Evolutionary conservation across 2,797 vertebrate genomes (phyloP).

Genomic region (Acrocephalus scirpaceus): DNA sequence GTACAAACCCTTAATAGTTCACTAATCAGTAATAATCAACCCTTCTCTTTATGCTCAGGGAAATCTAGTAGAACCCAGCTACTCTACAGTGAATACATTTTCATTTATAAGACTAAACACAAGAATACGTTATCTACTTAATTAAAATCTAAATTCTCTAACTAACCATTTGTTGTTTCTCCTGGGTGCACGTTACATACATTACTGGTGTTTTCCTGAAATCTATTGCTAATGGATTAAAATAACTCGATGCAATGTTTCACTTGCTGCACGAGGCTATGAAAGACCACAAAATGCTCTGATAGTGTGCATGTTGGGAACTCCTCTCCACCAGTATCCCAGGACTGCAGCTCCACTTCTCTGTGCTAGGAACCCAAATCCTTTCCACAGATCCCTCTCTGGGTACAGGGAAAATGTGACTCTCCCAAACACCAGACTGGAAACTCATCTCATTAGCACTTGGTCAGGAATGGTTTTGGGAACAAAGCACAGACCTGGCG

Average conservation of each 20-base stretch:
- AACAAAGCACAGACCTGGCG: not conserved
- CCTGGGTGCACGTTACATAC: conserved; percentile 52
- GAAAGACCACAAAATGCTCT: not conserved
- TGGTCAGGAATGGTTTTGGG: not conserved
- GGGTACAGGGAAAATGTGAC: not conserved
- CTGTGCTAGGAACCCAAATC: not conserved
- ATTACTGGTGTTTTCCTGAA: conserved; percentile 60
- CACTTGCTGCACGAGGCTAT: not conserved
- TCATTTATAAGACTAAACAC: conserved; percentile 68
- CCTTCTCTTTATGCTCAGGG: conserved; percentile 68
- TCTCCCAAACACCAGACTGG: not conserved
- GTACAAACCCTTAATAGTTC: conserved; percentile 70
- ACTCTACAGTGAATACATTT: conserved; percentile 74
- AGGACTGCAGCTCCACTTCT: not conserved
- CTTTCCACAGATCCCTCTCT: not conserved
- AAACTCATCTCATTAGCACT: not conserved
- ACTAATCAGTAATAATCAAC: conserved; percentile 77
- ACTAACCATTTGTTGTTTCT: conserved; percentile 74
- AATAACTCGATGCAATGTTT: conserved; percentile 38
- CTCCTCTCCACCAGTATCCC: not conserved
- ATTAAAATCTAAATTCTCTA: conserved; percentile 79
- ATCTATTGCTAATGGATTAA: conserved; percentile 59
- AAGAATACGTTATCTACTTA: conserved; percentile 77
- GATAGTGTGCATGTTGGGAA: accelerated
- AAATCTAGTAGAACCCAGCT: conserved; percentile 69